phyloP scores from a whole-genome alignment of 2,113 vertebrate genomes.

The Alethe diademata region DNA sequence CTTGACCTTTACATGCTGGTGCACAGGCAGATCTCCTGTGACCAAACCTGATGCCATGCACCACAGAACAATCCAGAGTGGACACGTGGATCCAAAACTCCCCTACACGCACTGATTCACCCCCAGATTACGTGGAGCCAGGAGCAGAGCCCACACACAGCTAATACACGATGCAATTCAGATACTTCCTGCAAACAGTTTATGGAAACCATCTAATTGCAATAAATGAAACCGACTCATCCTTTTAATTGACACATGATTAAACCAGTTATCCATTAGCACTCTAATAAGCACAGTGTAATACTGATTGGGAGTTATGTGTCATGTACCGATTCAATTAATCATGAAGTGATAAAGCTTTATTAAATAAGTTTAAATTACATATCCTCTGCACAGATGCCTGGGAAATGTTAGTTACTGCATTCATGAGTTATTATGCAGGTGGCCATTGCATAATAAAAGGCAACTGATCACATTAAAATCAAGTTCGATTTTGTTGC shows the following conservation, averaged over 20 bases:
- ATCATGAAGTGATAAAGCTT: slow-evolving; percentile 19
- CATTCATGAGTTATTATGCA: neutral
- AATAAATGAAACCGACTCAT: slow-evolving; percentile 56
- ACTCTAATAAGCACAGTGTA: slow-evolving; percentile 22
- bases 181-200: slow-evolving; percentile 58
- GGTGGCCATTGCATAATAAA: neutral
- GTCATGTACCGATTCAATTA: slow-evolving; percentile 31
- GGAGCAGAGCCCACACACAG: slow-evolving; percentile 12
- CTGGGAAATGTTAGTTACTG: slow-evolving; percentile 26
- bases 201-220: slow-evolving; percentile 38
- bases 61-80: neutral
- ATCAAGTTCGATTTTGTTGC: neutral
- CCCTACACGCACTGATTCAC: neutral
- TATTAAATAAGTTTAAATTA: slow-evolving; percentile 35
- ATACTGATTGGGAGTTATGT: neutral
- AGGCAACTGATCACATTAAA: neutral
- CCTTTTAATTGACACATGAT: slow-evolving; percentile 58
- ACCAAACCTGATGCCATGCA: rapidly evolving
- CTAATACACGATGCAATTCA: neutral
- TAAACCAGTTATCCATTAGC: slow-evolving; percentile 53
- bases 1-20: neutral
- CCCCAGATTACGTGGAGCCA: neutral
- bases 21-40: neutral
- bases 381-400: slow-evolving; percentile 10
- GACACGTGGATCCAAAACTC: neutral